Conservation (phyloP, 1,140 invertebrate genomes). For the Trichomalopsis sarcophagae region DNA sequence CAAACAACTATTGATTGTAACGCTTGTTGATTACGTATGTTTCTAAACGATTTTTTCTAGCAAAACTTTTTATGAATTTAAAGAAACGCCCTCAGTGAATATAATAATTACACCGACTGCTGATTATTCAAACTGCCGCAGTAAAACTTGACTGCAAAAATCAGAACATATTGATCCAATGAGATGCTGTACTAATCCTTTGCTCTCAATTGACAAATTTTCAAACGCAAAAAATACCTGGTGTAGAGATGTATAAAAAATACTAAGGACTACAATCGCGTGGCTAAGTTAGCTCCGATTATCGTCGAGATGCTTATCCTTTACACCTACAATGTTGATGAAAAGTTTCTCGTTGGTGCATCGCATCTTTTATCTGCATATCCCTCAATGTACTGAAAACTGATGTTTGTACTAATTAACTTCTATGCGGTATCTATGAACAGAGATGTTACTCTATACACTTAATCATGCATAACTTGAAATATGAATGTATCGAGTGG, state of each 20-base stretch:
- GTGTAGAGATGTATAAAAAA: constrained; percentile 29
- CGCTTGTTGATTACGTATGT: not conserved
- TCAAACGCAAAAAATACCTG: constrained; percentile 1
- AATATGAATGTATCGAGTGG: constrained; percentile 48
- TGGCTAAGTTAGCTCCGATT: constrained; percentile 32
- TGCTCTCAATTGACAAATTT: not conserved
- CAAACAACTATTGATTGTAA: not conserved
- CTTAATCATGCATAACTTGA: constrained; percentile 51
- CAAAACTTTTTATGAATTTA: not conserved
- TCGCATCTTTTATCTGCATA: constrained; percentile 66
- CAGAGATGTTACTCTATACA: constrained; percentile 63
- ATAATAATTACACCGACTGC: constrained; percentile 12
- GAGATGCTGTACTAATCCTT: not conserved
- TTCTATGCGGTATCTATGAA: constrained; percentile 67
- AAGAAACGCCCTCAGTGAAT: constrained; percentile 11
- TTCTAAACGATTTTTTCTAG: not conserved
- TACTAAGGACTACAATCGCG: not conserved
- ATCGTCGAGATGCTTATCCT: constrained; percentile 19
- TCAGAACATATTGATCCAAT: constrained; percentile 14
- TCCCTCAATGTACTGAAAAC: constrained; percentile 69
- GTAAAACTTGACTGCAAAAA: constrained; percentile 37
- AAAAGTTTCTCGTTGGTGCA: constrained; percentile 46
- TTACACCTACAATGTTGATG: not conserved
- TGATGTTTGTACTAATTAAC: constrained; percentile 69
- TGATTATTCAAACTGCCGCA: constrained; percentile 46